Conservation (phyloP, 2,797 vertebrate genomes). For the Siniperca obscura region DNA sequence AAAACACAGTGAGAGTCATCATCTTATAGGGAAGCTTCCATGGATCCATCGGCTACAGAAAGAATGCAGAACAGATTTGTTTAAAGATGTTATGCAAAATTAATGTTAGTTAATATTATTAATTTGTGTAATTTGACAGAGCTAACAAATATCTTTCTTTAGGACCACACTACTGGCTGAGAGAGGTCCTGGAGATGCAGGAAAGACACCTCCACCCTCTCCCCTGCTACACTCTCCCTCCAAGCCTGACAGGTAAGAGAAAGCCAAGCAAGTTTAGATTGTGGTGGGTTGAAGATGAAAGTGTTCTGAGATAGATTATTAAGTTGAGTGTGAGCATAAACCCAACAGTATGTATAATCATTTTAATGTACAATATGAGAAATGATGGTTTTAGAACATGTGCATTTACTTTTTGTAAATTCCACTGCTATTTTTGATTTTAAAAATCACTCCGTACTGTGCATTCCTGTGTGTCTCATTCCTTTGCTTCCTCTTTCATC, state of each 20-base stretch:
- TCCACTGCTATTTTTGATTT: neutral
- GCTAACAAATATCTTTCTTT: conserved; percentile 11
- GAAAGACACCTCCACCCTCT: conserved; percentile 86
- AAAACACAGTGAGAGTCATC: neutral
- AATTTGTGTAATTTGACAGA: neutral
- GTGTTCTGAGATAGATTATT: conserved; percentile 4
- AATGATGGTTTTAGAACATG: neutral
- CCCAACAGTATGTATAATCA: neutral
- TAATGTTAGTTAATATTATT: neutral
- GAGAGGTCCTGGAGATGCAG: conserved; percentile 78
- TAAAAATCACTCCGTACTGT: neutral
- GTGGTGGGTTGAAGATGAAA: conserved; percentile 6
- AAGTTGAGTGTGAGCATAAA: neutral
- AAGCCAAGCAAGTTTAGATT: neutral
- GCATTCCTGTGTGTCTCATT: conserved; percentile 8
- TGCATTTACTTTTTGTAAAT: neutral
- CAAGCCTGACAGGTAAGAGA: conserved; percentile 87
- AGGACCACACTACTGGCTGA: conserved; percentile 87
- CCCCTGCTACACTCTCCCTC: conserved; percentile 83
- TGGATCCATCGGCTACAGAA: neutral
- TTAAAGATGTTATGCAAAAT: neutral
- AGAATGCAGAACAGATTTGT: neutral
- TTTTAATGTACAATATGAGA: neutral
- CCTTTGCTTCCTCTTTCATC: conserved; percentile 22
- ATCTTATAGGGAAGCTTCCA: neutral